These are phyloP conservation scores for Callorhinus ursinus DNA, from an alignment of 2,113 vertebrate genomes.

Conservation along the genomic window DNA sequence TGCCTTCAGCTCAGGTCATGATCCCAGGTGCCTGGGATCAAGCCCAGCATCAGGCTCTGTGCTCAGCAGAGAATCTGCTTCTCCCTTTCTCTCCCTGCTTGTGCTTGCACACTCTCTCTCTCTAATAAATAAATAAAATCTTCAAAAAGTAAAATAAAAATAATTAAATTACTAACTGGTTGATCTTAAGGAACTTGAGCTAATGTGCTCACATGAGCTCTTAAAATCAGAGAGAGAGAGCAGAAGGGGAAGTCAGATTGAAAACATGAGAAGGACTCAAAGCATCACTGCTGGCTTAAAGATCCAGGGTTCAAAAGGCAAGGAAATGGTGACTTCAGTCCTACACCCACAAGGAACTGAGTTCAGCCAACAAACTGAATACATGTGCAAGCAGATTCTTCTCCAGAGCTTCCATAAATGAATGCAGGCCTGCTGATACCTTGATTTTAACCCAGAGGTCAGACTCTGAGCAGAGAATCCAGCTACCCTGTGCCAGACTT, in stretches of 20 bases:
- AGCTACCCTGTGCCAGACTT: background rate
- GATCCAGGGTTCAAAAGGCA: background rate
- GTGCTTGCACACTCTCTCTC: too few relatives aligned
- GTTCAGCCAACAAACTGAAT: background rate
- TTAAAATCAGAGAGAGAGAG: background rate
- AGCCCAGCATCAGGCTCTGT: background rate
- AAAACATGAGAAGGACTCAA: background rate
- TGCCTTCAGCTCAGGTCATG: background rate
- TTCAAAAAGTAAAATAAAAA: too few relatives aligned
- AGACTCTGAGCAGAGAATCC: background rate
- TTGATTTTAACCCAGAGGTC: background rate
- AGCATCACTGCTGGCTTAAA: background rate
- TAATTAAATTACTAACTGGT: background rate
- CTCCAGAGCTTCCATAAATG: background rate
- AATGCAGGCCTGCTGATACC: background rate
- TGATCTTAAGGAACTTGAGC: background rate
- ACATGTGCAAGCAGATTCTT: background rate
- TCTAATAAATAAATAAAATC: too few relatives aligned
- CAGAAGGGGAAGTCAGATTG: background rate
- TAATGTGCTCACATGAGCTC: background rate
- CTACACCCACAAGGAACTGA: background rate
- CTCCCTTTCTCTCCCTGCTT: background rate
- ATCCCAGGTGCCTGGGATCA: background rate
- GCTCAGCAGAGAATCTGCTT: background rate
- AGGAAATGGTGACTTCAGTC: background rate